phyloP scores from a whole-genome alignment of 2,888 invertebrate species.

The Cyrtodaria siliqua region DNA sequence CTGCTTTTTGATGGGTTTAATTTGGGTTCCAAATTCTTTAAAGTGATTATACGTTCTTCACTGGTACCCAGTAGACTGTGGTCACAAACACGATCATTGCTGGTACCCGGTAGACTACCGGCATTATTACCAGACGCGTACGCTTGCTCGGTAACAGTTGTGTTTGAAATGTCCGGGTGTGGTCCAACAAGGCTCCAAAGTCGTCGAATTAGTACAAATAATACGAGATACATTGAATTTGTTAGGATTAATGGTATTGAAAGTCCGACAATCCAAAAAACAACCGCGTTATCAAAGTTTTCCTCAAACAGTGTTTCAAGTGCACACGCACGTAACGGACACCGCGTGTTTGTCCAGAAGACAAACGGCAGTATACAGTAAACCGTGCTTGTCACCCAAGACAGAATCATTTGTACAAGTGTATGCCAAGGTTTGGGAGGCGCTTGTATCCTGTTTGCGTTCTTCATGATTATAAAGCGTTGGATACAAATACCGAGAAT shows the following conservation, averaged over 20 bases:
- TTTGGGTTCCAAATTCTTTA: too few species aligned
- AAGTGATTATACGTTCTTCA: too few species aligned
- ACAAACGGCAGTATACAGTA: background rate
- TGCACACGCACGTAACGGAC: background rate
- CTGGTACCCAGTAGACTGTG: too few species aligned
- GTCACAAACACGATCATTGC: too few species aligned
- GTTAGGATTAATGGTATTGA: background rate
- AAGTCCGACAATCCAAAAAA: background rate
- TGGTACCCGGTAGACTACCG: too few species aligned
- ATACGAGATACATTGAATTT: background rate
- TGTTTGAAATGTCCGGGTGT: background rate
- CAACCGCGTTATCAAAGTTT: background rate
- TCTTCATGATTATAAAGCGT: background rate
- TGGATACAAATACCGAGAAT: conserved; percentile 1
- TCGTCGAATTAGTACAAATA: background rate
- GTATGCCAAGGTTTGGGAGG: too few species aligned
- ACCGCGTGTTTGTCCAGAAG: background rate
- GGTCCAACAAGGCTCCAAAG: background rate
- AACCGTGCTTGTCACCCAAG: background rate
- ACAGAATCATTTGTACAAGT: background rate
- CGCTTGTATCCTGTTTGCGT: background rate
- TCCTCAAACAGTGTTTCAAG: conserved; percentile 6
- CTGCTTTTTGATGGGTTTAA: too few species aligned
- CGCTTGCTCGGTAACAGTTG: too few species aligned
- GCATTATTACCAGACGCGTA: too few species aligned